These are phyloP conservation scores for Mobula hypostoma DNA, from an alignment of 2,113 vertebrate genomes.

Conservation along the genomic window DNA sequence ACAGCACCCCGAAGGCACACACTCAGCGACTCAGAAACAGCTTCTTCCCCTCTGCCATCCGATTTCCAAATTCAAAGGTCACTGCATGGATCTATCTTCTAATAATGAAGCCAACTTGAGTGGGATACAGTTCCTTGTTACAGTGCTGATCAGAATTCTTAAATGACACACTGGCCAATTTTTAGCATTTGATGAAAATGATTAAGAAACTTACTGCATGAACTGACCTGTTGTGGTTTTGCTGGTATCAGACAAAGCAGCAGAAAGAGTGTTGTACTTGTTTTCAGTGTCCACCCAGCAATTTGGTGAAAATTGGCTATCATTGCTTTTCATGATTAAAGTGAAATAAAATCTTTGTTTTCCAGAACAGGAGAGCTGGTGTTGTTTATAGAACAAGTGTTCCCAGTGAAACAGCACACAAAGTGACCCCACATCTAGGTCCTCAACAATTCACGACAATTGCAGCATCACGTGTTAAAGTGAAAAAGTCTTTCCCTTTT, in stretches of 20 bases:
- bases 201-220: background rate
- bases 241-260: background rate
- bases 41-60: too few relatives aligned
- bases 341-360: background rate
- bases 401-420: too few relatives aligned
- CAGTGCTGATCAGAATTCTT: background rate
- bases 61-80: background rate
- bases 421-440: too few relatives aligned
- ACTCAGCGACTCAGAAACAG: too few relatives aligned
- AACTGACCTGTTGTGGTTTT: background rate
- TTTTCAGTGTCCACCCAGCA: background rate
- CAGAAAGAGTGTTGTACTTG: background rate
- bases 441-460: too few relatives aligned
- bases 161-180: background rate
- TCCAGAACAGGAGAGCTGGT: too few relatives aligned
- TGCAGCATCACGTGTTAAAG: too few relatives aligned
- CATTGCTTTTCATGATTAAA: background rate
- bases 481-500: too few relatives aligned
- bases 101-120: background rate
- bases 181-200: background rate
- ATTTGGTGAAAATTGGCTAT: background rate
- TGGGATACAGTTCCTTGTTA: background rate
- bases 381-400: too few relatives aligned
- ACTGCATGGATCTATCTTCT: background rate
- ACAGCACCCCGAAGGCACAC: too few relatives aligned